phyloP scores from a whole-genome alignment of 2,888 invertebrate species.

The Flexamia atlantica region DNA sequence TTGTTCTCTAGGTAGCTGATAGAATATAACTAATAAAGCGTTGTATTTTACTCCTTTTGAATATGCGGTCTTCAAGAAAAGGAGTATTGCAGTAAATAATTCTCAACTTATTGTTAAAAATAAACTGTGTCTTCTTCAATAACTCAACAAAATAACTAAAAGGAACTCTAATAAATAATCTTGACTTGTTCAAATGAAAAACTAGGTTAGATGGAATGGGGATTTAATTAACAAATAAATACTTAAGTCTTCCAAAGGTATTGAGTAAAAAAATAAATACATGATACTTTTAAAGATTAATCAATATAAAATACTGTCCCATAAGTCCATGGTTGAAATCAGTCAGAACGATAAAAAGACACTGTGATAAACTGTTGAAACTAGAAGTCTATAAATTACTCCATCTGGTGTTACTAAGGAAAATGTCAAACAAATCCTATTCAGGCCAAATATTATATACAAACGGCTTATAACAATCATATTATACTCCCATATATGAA shows the following conservation, averaged over 20 bases:
- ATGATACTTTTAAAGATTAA: no score
- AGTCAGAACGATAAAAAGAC: neutral
- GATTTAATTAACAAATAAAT: no score
- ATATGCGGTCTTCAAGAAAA: no score
- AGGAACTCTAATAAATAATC: no score
- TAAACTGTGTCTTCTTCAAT: no score
- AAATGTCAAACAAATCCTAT: constrained; percentile 54
- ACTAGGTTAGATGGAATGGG: no score
- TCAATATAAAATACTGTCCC: neutral
- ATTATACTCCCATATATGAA: constrained; percentile 57
- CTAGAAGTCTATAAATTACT: constrained; percentile 47
- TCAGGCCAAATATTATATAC: constrained; percentile 55
- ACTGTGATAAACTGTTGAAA: constrained; percentile 50
- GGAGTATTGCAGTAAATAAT: no score
- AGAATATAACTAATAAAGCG: neutral
- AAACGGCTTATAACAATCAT: constrained; percentile 60
- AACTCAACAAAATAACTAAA: no score
- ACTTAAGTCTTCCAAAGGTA: no score
- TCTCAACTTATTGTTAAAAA: no score
- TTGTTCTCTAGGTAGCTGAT: neutral
- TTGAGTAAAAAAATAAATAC: no score
- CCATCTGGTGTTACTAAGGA: constrained; percentile 55
- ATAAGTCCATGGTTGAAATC: neutral
- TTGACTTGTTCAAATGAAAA: no score
- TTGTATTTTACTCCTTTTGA: neutral